Evolutionary conservation across 2,113 vertebrate genomes (phyloP).

Genomic region (Phycodurus eques): DNA sequence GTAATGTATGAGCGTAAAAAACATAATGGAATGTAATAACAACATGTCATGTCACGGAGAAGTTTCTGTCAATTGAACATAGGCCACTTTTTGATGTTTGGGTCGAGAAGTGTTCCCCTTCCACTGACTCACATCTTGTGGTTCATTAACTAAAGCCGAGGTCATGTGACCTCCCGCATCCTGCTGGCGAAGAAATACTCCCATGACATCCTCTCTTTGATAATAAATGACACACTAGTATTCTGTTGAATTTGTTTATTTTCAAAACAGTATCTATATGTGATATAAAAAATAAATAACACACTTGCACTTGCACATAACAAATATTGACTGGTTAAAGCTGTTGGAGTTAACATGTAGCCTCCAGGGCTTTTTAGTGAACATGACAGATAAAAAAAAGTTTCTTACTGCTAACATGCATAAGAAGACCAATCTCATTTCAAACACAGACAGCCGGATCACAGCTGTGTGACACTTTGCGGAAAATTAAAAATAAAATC

Average conservation of each 20-base stretch:
- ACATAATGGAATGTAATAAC: neutral
- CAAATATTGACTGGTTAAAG: conserved; percentile 21
- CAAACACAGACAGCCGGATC: conserved; percentile 10
- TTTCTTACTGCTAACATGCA: neutral
- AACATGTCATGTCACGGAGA: neutral
- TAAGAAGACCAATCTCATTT: conserved; percentile 5
- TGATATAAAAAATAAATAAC: conserved; percentile 62
- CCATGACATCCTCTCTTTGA: conserved; percentile 2
- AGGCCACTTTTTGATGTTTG: conserved; percentile 19
- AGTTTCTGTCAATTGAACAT: neutral
- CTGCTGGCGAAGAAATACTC: conserved; percentile 21
- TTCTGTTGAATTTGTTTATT: conserved; percentile 49
- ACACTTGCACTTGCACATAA: conserved; percentile 14
- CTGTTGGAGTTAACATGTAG: conserved; percentile 15
- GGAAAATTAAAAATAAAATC: neutral
- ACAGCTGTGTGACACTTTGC: neutral
- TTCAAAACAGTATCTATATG: conserved; percentile 11
- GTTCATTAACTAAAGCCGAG: conserved; percentile 43
- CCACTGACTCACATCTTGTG: conserved; percentile 37
- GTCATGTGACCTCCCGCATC: conserved; percentile 31
- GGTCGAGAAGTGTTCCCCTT: conserved; percentile 20
- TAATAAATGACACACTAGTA: conserved; percentile 16
- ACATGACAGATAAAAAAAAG: conserved; percentile 3
- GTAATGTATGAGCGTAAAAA: neutral
- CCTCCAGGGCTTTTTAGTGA: conserved; percentile 53